Evolutionary conservation across 1,140 invertebrate genomes (phyloP), one percentile per base, ranked within the genome.

Genomic region (Pachypsylla venusta): DNA sequence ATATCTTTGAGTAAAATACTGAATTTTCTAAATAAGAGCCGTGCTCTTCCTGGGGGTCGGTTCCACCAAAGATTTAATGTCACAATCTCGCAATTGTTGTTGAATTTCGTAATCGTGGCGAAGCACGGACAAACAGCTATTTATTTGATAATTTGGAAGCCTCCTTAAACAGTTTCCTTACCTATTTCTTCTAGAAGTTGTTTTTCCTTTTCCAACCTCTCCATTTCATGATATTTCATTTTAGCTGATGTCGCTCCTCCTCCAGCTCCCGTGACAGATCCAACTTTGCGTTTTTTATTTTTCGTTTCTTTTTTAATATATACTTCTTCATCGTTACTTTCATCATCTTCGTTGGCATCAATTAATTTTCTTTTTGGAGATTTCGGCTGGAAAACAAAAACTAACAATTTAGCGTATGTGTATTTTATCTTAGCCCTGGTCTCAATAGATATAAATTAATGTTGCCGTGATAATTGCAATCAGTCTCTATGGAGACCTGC

Each of bases 111-210:
- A n/a, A n/a, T n/a, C n/a, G n/a, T n/a, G n/a, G n/a, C n/a, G n/a
- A n/a, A n/a, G n/a, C n/a, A n/a, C n/a, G n/a, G n/a, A n/a, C n/a
- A n/a, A n/a, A n/a, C n/a, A n/a, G n/a, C n/a, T n/a, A n/a, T n/a
- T n/a, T n/a, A n/a, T n/a, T n/a, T n/a, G n/a, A n/a, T n/a, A n/a
- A n/a, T n/a, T n/a, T n/a, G 42, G 54, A 58, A 14, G 26, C 61
- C 22, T 59, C 55, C 60, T 62, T 64, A 56, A 60, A 57, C 57
- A 63, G 55, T 60, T 66, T 28, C 65, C 57, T 54, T 54, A 54
- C 24, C 12, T 13, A 4, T 13, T n/a, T 48, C 42, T 48, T 48
- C 42, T 48, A 19, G 42, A 7, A 7, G 5, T 3, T 19, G 4
- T n/a, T 48, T 48, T 48, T 48, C 42, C 16, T 48, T n/a, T 19